phyloP scores from a whole-genome alignment of 2,113 vertebrate species.

The Sander lucioperca region DNA sequence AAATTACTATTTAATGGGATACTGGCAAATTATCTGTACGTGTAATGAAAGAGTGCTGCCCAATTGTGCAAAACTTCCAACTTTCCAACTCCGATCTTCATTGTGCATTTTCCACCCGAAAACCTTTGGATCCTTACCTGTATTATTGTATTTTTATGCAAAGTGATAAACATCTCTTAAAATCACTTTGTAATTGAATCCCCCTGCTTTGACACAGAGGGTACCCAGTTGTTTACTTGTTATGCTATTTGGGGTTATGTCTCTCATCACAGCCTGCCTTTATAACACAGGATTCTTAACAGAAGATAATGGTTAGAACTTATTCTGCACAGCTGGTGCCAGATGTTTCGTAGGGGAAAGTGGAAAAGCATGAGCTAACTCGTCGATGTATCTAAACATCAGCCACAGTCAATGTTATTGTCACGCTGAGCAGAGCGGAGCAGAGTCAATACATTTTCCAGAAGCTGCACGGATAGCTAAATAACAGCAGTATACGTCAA shows the following conservation, averaged over 20 bases:
- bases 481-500: not conserved
- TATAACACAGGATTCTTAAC: not conserved
- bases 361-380: not conserved
- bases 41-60: too few relatives aligned
- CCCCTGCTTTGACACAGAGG: not conserved
- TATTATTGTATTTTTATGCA: not conserved
- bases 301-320: not conserved
- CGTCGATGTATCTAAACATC: not conserved
- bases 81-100: not conserved
- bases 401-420: not conserved
- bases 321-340: constrained; percentile 1
- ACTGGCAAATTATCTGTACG: too few relatives aligned
- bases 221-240: not conserved
- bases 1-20: too few relatives aligned
- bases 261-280: not conserved
- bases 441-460: not conserved
- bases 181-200: not conserved
- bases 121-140: not conserved
- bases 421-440: fast-evolving
- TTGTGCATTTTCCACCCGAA: not conserved
- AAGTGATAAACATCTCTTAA: not conserved
- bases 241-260: not conserved
- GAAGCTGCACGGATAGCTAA: not conserved
- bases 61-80: too few relatives aligned
- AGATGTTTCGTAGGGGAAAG: not conserved